Evolutionary conservation across 2,888 invertebrate species (phyloP).

Genomic region (Heliconius sara): DNA sequence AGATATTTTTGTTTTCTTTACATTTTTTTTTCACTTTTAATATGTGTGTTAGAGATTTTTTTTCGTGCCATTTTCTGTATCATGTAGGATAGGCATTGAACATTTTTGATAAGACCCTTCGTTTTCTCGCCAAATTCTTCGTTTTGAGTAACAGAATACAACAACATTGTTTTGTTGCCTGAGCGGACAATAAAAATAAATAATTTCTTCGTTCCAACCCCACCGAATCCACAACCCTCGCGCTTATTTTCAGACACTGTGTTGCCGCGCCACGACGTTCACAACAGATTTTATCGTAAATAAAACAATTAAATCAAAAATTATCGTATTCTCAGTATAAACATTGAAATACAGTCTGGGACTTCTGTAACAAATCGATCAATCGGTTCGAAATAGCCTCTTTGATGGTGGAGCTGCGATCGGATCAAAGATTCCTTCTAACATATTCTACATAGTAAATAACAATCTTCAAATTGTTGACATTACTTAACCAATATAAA

Average conservation of each 20-base stretch:
- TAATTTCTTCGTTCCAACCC: no score
- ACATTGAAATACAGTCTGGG: constrained; percentile 52
- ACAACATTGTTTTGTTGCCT: no score
- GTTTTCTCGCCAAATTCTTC: no score
- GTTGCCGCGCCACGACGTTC: neutral
- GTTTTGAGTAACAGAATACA: no score
- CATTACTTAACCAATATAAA: neutral
- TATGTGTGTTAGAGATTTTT: neutral
- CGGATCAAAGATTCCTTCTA: constrained; percentile 62
- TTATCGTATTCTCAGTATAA: constrained; percentile 43
- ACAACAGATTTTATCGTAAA: neutral
- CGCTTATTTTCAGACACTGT: neutral
- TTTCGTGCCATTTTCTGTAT: no score
- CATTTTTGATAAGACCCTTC: no score
- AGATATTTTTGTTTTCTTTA: constrained; percentile 12
- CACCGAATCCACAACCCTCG: neutral
- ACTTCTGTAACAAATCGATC: constrained; percentile 62
- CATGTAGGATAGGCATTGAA: no score
- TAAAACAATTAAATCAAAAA: constrained; percentile 25
- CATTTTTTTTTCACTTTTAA: neutral
- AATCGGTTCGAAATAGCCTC: constrained; percentile 63
- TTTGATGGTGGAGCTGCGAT: constrained; percentile 64
- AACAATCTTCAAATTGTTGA: constrained; percentile 53
- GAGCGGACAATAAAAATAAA: no score
- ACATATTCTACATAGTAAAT: constrained; percentile 58